Percentiles rank a stretch among this genome's conserved stretches.
Evolutionary conservation across 2,113 vertebrate genomes (phyloP).

Genomic region (Anoura caudifer): DNA sequence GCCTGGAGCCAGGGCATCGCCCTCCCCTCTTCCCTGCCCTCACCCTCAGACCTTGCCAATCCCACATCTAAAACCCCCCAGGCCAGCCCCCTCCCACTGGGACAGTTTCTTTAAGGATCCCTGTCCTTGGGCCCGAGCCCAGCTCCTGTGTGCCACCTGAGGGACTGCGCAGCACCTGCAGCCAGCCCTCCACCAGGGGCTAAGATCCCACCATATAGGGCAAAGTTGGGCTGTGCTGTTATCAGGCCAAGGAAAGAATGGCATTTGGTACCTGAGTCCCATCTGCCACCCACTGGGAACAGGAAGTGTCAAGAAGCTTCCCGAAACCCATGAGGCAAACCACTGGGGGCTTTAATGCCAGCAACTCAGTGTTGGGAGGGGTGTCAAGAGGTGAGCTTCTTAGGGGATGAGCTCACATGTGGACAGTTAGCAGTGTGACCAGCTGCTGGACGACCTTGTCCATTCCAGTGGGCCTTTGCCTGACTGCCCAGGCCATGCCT

Average conservation of each 20-base stretch:
- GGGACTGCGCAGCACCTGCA: neutral
- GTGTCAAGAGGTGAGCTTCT: neutral
- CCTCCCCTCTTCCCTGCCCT: neutral
- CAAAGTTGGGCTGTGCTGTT: neutral
- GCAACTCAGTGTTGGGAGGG: neutral
- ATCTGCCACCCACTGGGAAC: neutral
- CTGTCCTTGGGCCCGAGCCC: neutral
- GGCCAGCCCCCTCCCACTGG: neutral
- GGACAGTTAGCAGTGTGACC: neutral
- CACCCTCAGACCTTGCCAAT: neutral
- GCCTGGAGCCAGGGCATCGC: neutral
- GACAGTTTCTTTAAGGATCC: neutral
- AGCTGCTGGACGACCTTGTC: neutral
- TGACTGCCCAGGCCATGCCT: neutral
- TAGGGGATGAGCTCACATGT: rapidly evolving
- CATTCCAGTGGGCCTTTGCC: neutral
- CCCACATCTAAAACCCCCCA: neutral
- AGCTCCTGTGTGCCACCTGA: neutral
- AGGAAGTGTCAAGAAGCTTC: neutral
- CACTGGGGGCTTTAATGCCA: neutral
- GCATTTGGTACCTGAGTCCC: neutral
- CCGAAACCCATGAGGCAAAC: neutral
- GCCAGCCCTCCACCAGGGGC: neutral
- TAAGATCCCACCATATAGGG: neutral
- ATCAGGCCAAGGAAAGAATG: neutral